Percentiles rank a stretch among this genome's conserved stretches.
These are phyloP conservation scores for Gastrophryne carolinensis DNA, from an alignment of 2,797 vertebrate genomes.

Conservation along the genomic window DNA sequence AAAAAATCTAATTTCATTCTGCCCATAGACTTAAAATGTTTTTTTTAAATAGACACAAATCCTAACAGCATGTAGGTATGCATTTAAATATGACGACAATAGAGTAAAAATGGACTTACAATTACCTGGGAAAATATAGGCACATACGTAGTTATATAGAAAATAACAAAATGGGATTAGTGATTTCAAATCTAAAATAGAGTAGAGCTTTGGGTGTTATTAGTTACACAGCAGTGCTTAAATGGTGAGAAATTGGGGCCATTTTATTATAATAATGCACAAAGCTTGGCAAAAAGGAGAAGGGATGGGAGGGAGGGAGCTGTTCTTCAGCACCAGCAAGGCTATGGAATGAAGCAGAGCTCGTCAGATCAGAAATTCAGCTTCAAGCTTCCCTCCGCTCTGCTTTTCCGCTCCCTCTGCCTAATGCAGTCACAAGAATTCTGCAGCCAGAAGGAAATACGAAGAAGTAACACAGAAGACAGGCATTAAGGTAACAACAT, in stretches of 20 bases:
- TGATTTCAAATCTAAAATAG: background rate
- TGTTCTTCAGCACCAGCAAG: conserved; percentile 21
- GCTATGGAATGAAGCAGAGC: conserved; percentile 35
- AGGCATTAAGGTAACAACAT: conserved; percentile 36
- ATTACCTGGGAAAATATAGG: no score
- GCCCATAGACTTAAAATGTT: no score
- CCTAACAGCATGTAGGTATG: no score
- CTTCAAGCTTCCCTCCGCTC: conserved; percentile 33
- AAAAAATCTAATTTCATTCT: no score
- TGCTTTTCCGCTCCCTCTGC: conserved; percentile 2
- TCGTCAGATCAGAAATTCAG: conserved; percentile 30
- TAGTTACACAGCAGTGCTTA: background rate
- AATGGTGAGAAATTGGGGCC: background rate
- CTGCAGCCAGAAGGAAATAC: conserved; percentile 19
- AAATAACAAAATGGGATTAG: no score
- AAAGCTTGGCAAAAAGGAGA: conserved; percentile 35
- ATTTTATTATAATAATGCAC: conserved; percentile 17
- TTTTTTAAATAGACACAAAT: no score
- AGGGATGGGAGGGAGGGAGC: conserved; percentile 43
- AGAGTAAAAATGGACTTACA: no score
- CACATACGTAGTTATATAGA: no score
- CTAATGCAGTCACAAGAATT: conserved; percentile 47
- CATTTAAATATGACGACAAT: no score
- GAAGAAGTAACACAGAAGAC: conserved; percentile 1
- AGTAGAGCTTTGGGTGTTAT: conserved; percentile 13